Percentiles rank a stretch among this genome's conserved stretches.
phyloP scores from a whole-genome alignment of 2,888 invertebrate genomes.

The Candidula unifasciata region DNA sequence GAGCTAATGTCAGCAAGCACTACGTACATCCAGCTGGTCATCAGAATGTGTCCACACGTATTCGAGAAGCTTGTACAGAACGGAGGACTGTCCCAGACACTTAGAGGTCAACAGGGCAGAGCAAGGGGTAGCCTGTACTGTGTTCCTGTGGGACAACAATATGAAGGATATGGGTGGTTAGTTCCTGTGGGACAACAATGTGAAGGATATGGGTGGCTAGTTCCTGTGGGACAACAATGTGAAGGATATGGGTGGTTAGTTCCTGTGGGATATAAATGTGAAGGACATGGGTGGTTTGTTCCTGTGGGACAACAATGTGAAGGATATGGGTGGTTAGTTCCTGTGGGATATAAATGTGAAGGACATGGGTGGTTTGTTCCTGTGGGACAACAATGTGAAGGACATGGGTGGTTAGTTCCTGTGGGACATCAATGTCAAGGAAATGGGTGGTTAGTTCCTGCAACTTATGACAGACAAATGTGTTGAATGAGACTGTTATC shows the following conservation, averaged over 20 bases:
- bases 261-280: background rate
- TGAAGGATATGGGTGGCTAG: background rate
- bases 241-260: background rate
- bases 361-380: background rate
- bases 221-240: background rate
- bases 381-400: background rate
- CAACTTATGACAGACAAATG: background rate
- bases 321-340: background rate
- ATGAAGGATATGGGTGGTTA: background rate
- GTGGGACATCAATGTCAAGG: background rate
- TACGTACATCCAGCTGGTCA: constrained; percentile 76
- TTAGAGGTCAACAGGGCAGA: background rate
- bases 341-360: background rate
- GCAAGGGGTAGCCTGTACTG: background rate
- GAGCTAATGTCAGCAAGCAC: background rate
- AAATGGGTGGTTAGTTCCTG: background rate
- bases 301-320: background rate
- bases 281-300: background rate
- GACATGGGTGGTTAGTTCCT: background rate
- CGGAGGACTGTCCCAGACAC: constrained; percentile 54
- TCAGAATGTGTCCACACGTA: constrained; percentile 76
- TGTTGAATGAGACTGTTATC: too few relatives aligned
- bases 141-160: background rate
- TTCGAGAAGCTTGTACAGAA: constrained; percentile 56
- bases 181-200: background rate